Evolutionary conservation across 2,888 invertebrate genomes (phyloP).

Genomic region (Heteropelma amictum): DNA sequence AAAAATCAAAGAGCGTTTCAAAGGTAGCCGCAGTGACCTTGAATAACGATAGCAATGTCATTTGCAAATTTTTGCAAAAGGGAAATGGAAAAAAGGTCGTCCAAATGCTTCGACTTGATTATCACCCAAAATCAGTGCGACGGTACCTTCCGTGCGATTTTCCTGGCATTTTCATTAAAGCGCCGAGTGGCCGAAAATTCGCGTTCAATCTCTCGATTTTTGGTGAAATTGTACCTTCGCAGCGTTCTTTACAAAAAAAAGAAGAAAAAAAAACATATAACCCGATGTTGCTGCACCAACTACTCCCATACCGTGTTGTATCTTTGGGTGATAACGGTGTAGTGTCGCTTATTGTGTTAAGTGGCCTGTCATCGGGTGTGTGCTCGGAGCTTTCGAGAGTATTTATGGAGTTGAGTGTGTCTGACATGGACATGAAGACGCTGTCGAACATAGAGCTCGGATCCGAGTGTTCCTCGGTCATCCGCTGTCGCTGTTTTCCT

Average conservation of each 20-base stretch:
- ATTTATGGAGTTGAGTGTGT: constrained; percentile 77
- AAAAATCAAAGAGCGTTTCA: no score
- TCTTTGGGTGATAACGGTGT: constrained; percentile 72
- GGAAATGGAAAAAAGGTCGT: no score
- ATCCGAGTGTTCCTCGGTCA: constrained; percentile 73
- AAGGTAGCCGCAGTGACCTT: no score
- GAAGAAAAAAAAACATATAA: not conserved
- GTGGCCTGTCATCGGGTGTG: constrained; percentile 77
- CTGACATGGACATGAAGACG: constrained; percentile 77
- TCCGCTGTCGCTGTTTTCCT: constrained; percentile 70
- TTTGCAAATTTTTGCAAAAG: no score
- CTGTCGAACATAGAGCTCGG: constrained; percentile 76
- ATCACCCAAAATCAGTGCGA: no score
- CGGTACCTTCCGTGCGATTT: no score
- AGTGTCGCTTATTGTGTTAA: constrained; percentile 74
- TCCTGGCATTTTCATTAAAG: no score
- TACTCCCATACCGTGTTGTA: constrained; percentile 73
- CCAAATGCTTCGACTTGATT: no score
- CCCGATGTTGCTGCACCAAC: constrained; percentile 27
- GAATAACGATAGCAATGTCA: no score
- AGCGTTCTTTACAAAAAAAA: not conserved
- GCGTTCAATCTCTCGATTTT: no score
- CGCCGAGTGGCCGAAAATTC: no score
- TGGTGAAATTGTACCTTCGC: no score
- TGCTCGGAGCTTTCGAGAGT: constrained; percentile 76